Evolutionary conservation across 2,113 vertebrate genomes (phyloP).

Genomic region (Heliornis fulica): DNA sequence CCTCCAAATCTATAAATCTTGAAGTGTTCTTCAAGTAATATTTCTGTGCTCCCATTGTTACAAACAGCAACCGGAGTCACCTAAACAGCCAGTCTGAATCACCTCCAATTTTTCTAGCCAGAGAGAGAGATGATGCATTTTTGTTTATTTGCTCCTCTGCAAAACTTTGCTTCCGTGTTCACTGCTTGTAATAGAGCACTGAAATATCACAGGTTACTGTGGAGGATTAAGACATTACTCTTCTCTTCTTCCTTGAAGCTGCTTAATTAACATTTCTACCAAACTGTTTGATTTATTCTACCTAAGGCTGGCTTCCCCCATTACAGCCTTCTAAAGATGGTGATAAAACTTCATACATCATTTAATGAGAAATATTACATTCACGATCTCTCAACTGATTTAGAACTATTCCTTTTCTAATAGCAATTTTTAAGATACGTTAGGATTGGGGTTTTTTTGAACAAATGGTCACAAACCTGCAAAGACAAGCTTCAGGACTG

Average conservation of each 20-base stretch:
- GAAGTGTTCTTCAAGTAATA: neutral
- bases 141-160: neutral
- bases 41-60: neutral
- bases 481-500: neutral
- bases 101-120: neutral
- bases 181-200: neutral
- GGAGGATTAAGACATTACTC: neutral
- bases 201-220: neutral
- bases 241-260: conserved; percentile 1
- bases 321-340: neutral
- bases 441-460: neutral
- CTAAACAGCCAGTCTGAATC: neutral
- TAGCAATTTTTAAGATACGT: neutral
- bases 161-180: neutral
- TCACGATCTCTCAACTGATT: neutral
- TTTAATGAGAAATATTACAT: neutral
- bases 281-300: conserved; percentile 3
- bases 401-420: neutral
- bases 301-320: neutral
- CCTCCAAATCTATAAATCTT: neutral
- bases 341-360: neutral
- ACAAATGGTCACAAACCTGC: neutral
- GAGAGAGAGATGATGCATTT: neutral
- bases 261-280: conserved; percentile 1
- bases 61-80: neutral